phyloP scores from a whole-genome alignment of 2,797 vertebrate genomes.

The Melanotaenia nigrans region DNA sequence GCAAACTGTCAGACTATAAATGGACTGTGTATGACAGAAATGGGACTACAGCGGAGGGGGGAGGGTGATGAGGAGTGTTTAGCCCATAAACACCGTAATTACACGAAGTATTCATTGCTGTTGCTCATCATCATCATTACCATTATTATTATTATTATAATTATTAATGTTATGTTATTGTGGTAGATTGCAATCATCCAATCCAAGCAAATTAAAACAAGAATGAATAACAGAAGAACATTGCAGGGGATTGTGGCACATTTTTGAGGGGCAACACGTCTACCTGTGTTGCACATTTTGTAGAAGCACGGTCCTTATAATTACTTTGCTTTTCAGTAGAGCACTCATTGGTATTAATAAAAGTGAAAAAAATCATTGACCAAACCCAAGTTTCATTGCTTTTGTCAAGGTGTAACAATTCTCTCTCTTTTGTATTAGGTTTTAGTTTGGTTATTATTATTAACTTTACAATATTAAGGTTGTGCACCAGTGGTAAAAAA shows the following conservation, averaged over 20 bases:
- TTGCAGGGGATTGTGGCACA: background rate
- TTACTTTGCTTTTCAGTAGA: background rate
- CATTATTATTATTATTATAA: no score
- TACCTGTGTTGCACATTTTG: no score
- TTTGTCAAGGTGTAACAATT: background rate
- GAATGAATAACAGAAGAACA: background rate
- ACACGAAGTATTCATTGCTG: background rate
- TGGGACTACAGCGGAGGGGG: conserved; percentile 4
- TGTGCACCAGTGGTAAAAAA: no score
- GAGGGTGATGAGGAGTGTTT: background rate
- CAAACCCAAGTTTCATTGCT: background rate
- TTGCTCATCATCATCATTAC: no score
- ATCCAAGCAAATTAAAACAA: background rate
- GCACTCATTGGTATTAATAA: background rate
- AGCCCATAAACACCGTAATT: conserved; percentile 11
- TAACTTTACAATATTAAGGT: background rate
- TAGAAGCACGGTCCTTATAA: no score
- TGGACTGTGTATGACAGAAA: conserved; percentile 18
- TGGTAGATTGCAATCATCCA: background rate
- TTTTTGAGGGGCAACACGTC: no score
- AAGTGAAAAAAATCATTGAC: background rate
- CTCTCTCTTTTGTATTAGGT: background rate
- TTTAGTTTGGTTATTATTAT: background rate
- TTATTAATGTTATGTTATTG: background rate
- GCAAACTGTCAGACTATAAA: conserved; percentile 27